phyloP scores from a whole-genome alignment of 2,113 vertebrate genomes.

The Malurus alboscapulatus region DNA sequence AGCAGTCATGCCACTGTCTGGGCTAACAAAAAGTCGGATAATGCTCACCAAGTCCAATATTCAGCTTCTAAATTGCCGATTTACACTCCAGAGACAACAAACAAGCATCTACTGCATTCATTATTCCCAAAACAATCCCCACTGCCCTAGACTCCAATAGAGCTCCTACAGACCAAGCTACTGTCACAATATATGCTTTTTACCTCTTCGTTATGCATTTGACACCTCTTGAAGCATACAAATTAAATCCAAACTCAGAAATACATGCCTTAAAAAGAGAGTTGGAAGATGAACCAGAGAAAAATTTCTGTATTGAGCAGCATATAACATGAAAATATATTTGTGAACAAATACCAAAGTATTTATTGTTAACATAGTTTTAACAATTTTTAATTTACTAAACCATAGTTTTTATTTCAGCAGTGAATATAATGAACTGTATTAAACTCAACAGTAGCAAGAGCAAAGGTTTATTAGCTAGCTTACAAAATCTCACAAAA shows the following conservation, averaged over 20 bases:
- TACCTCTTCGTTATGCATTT: background rate
- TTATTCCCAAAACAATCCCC: background rate
- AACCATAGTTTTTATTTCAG: background rate
- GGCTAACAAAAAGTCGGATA: background rate
- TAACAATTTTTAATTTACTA: constrained; percentile 38
- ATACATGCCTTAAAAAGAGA: background rate
- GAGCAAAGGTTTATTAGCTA: constrained; percentile 42
- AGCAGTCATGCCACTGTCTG: background rate
- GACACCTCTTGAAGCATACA: background rate
- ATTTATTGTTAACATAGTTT: background rate
- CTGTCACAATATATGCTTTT: background rate
- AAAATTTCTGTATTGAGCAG: background rate
- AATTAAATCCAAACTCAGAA: background rate
- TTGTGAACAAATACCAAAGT: background rate
- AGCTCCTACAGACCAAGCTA: background rate
- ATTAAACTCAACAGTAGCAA: constrained; percentile 19
- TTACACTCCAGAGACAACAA: background rate
- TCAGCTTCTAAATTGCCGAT: background rate
- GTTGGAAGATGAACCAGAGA: background rate
- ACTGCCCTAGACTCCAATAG: background rate
- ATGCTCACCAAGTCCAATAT: background rate
- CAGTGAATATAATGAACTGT: background rate
- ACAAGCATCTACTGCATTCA: background rate
- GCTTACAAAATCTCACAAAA: constrained; percentile 49
- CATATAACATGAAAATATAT: background rate